Conservation (phyloP, 1,140 invertebrate genomes). For the Acromyrmex charruanus region DNA sequence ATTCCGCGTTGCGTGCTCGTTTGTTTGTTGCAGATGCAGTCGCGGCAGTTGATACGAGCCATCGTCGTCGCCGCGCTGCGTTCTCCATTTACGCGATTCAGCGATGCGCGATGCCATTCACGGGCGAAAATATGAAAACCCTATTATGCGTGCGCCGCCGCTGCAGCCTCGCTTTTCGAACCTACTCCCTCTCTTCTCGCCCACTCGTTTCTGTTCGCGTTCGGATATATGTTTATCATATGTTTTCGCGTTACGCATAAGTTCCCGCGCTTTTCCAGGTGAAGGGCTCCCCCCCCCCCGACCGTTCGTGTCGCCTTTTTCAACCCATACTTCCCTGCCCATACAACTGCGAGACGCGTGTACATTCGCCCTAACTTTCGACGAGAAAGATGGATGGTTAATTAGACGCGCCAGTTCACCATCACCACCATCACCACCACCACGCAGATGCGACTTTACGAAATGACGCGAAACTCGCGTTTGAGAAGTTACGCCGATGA, state of each 20-base stretch:
- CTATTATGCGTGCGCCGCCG: constrained; percentile 75
- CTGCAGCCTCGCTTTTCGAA: constrained; percentile 56
- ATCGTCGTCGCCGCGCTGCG: constrained; percentile 28
- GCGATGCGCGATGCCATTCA: constrained; percentile 84
- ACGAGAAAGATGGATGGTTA: constrained; percentile 42
- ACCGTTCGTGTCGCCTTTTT: constrained; percentile 37
- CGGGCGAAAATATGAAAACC: constrained; percentile 82
- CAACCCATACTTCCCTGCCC: constrained; percentile 9
- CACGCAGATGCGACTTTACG: constrained; percentile 70
- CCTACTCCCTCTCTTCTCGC: neutral
- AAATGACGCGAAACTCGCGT: constrained; percentile 65
- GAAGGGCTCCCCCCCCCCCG: constrained; percentile 62
- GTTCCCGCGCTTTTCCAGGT: constrained; percentile 79
- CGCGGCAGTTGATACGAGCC: constrained; percentile 54
- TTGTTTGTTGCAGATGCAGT: constrained; percentile 61
- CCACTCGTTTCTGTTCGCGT: neutral
- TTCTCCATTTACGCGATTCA: constrained; percentile 80
- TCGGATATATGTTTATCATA: constrained; percentile 80
- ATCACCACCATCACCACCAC: constrained; percentile 63
- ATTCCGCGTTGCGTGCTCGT: constrained; percentile 53
- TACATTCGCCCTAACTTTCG: constrained; percentile 11
- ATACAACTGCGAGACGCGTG: neutral
- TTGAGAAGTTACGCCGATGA: constrained; percentile 44
- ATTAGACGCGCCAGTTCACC: constrained; percentile 48
- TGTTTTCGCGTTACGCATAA: constrained; percentile 80